These are phyloP conservation scores for Colletes latitarsis DNA, from an alignment of 1,140 invertebrate genomes.

Conservation along the genomic window DNA sequence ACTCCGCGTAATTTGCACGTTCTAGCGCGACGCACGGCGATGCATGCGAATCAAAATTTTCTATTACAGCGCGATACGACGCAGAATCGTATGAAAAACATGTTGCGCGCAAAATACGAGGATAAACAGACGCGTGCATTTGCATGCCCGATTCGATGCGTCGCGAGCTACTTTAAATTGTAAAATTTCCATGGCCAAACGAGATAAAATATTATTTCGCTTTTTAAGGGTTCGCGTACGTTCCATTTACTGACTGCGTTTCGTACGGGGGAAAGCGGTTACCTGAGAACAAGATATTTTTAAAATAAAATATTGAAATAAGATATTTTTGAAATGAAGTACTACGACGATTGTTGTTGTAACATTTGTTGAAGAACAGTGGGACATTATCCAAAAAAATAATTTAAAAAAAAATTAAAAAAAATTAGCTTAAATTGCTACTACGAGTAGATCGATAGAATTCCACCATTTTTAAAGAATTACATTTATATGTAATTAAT, in stretches of 20 bases:
- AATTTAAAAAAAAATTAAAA: too few relatives aligned
- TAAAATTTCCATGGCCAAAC: neutral
- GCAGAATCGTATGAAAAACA: neutral
- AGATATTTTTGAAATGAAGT: too few relatives aligned
- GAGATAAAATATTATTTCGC: neutral
- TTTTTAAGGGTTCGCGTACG: neutral
- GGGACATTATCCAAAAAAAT: too few relatives aligned
- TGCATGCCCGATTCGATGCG: neutral
- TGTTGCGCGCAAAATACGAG: neutral
- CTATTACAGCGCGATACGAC: neutral
- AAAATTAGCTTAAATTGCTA: too few relatives aligned
- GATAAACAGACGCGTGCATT: neutral
- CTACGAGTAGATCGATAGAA: too few relatives aligned
- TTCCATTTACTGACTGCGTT: neutral
- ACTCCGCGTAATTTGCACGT: slow-evolving; percentile 6
- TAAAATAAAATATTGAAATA: too few relatives aligned
- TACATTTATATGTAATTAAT: too few relatives aligned
- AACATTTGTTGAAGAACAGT: too few relatives aligned
- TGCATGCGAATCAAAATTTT: slow-evolving; percentile 1
- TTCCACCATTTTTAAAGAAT: too few relatives aligned
- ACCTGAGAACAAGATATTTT: too few relatives aligned
- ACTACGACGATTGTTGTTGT: too few relatives aligned
- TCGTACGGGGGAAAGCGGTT: neutral
- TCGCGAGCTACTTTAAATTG: neutral
- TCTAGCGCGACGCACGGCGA: neutral